Percentiles rank a stretch among this genome's conserved stretches.
These are phyloP conservation scores for Drosophila phalerata DNA, from an alignment of 2,888 invertebrate genomes.

Conservation along the genomic window DNA sequence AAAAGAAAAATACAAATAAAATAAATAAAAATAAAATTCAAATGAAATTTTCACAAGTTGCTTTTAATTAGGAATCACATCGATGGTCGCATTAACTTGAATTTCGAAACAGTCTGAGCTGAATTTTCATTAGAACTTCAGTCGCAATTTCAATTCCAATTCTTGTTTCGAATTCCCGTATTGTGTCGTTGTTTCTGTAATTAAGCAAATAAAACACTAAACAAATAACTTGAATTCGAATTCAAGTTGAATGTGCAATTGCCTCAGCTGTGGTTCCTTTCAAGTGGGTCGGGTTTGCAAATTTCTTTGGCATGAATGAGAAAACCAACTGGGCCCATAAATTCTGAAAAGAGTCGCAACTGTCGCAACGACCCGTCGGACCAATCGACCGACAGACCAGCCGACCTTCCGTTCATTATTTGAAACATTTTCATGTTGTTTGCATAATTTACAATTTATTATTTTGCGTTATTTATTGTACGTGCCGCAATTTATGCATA, in stretches of 20 bases:
- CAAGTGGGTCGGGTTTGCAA: conserved; percentile 74
- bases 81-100: conserved; percentile 33
- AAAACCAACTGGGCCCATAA: conserved; percentile 57
- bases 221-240: conserved; percentile 41
- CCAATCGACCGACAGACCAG: neutral
- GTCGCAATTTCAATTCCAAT: conserved; percentile 43
- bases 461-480: conserved; percentile 79
- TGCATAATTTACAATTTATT: conserved; percentile 80
- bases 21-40: conserved; percentile 41
- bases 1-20: neutral
- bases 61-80: conserved; percentile 46
- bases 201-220: conserved; percentile 48
- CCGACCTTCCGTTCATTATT: conserved; percentile 70
- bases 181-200: conserved; percentile 22
- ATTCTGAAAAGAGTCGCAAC: conserved; percentile 51
- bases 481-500: conserved; percentile 74
- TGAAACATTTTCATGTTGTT: conserved; percentile 74
- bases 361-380: conserved; percentile 29
- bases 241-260: conserved; percentile 48
- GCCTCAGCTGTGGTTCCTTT: conserved; percentile 37
- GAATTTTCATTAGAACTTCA: conserved; percentile 51
- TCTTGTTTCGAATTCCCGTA: conserved; percentile 22
- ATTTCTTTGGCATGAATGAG: conserved; percentile 68
- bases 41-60: conserved; percentile 59
- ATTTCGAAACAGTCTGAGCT: conserved; percentile 24